A percentile compares a stretch with the other conserved stretches of the same genome.
Conservation (phyloP, 2,888 invertebrate species). For the Noctua pronuba region DNA sequence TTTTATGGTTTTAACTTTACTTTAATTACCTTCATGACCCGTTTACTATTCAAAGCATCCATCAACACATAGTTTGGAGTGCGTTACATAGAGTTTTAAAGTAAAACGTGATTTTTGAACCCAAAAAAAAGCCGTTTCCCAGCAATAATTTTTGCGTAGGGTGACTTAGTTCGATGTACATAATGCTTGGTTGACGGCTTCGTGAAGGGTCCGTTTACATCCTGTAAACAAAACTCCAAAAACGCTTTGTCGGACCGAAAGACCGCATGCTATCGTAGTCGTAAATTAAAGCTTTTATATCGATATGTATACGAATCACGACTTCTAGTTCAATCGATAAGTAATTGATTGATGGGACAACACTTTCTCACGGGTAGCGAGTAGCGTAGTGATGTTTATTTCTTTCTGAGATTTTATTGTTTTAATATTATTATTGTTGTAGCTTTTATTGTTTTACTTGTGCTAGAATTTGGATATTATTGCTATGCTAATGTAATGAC, state of each 20-base stretch:
- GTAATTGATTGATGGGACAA: slow-evolving; percentile 57
- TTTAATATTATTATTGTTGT: not conserved
- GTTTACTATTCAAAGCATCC: too few relatives aligned
- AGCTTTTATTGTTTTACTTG: not conserved
- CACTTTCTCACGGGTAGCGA: slow-evolving; percentile 39
- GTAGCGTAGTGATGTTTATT: slow-evolving; percentile 14
- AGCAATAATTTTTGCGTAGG: too few relatives aligned
- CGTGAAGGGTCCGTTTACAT: too few relatives aligned
- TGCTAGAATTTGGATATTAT: slow-evolving; percentile 5
- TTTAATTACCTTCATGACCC: too few relatives aligned
- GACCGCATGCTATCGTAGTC: not conserved
- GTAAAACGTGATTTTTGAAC: too few relatives aligned
- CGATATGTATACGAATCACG: slow-evolving; percentile 48
- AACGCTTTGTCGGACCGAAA: not conserved
- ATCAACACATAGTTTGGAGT: too few relatives aligned
- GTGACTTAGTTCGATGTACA: too few relatives aligned
- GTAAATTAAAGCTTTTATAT: slow-evolving; percentile 72
- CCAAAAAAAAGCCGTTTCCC: too few relatives aligned
- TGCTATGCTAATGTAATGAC: slow-evolving; percentile 5
- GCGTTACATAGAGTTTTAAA: too few relatives aligned
- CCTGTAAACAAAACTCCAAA: not conserved
- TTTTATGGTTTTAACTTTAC: too few relatives aligned
- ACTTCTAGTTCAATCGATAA: slow-evolving; percentile 60
- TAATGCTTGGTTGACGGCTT: too few relatives aligned
- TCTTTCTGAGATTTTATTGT: slow-evolving; percentile 19